Evolutionary conservation across 2,797 vertebrate genomes (phyloP), one percentile per base, ranked within the genome.

Genomic region (Nasua narica): DNA sequence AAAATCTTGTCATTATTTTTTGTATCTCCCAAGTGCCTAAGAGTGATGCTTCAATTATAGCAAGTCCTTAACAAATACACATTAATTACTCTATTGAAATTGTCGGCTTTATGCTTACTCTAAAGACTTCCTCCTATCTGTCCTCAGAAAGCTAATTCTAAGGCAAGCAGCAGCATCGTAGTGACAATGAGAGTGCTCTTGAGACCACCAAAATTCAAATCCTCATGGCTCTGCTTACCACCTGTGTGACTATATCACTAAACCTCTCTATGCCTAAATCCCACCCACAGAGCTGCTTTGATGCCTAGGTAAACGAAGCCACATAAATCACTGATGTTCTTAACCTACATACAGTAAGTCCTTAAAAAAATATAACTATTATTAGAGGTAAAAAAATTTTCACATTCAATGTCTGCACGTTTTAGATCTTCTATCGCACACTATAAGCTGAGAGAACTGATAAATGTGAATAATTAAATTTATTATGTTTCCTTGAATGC

Each of bases 381-480:
- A 76, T 79, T 90, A 82, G n/a, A 72, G 11, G 29, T 5, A 69
- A 72, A 35, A 94, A 93, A 94, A 74, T 82, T 21, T 82, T 21
- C 32, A 72, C 11, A 93, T 77, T 77, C 67, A 19, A 86, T 88
- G 62, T 92, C 67, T 86, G 2, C 56, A 83, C 83, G 21, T 90
- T 91, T 93, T 67, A 23, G 77, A 50, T 67, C 40, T 77, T 93
- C 58, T 95, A 37, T 92, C 88, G 69, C 32, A 88, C 32, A 67
- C 72, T 35, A 35, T 16, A 15, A 83, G 25, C 60, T 29, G 13
- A 87, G 56, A 92, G 82, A 91, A 60, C 12, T 25, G 46, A 89
- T 77, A 74, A 97, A 91, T 69, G 46, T 56, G 52, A 69, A 83
- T 91, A 95, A 89, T 90, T 93, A 77, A 96, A 84, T 94, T 65